Conservation (phyloP, 2,797 vertebrate genomes). For the Australoheros facetus region DNA sequence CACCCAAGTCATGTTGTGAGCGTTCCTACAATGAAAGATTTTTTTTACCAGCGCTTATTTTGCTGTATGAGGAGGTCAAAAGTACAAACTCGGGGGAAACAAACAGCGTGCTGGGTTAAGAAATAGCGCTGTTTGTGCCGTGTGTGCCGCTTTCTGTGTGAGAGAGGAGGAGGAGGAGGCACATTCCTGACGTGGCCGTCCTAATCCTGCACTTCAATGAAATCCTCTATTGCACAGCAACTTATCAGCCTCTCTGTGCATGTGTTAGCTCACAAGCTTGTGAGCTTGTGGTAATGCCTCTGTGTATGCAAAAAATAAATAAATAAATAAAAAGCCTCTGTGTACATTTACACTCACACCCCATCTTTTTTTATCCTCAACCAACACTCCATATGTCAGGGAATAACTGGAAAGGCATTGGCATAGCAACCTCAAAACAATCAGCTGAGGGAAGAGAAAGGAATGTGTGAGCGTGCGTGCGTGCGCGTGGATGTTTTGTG, state of each 20-base stretch:
- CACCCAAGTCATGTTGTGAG: background rate
- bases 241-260: background rate
- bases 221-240: conserved; percentile 19
- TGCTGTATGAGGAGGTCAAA: conserved; percentile 21
- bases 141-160: conserved; percentile 10
- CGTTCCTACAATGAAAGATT: background rate
- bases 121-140: background rate
- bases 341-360: background rate
- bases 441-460: background rate
- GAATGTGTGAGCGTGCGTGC: background rate
- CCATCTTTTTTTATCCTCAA: conserved; percentile 8
- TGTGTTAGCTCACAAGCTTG: background rate
- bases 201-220: conserved; percentile 45
- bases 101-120: background rate
- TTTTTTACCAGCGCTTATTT: background rate
- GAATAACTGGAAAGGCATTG: conserved; percentile 7
- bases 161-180: conserved; percentile 6
- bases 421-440: conserved; percentile 47
- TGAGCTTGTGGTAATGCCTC: background rate
- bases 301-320: conserved; percentile 8
- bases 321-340: background rate
- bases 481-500: background rate
- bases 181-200: conserved; percentile 54
- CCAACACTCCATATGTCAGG: conserved; percentile 11
- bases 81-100: conserved; percentile 10